These are phyloP conservation scores for Vulpes vulpes DNA, from an alignment of 2,113 vertebrate species.

Conservation along the genomic window DNA sequence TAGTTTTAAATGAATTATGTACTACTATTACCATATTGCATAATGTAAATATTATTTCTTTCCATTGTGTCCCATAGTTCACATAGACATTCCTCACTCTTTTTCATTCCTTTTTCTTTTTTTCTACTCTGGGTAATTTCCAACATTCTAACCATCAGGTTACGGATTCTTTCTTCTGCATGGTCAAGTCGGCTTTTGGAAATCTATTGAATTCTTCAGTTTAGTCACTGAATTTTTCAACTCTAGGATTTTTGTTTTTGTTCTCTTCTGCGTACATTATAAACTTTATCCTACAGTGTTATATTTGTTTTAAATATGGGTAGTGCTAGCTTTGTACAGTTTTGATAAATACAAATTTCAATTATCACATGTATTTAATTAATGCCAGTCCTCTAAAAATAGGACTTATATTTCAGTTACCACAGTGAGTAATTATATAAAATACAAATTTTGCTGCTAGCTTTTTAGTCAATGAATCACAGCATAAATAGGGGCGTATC, in stretches of 20 bases:
- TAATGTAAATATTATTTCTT: not conserved
- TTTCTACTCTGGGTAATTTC: not conserved
- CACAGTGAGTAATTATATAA: not conserved
- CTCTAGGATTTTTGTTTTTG: not conserved
- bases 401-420: not conserved
- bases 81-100: not conserved
- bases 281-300: not conserved
- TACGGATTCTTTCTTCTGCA: not conserved
- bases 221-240: not conserved
- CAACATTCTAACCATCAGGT: not conserved
- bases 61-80: not conserved
- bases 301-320: not conserved
- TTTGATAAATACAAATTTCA: not conserved
- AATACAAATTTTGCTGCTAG: not conserved
- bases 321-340: not conserved
- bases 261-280: not conserved
- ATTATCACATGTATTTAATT: conserved; percentile 22
- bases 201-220: not conserved
- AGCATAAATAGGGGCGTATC: not conserved
- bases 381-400: not conserved
- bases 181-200: not conserved
- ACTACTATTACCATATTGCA: not conserved
- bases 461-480: not conserved
- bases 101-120: not conserved
- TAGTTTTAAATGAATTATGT: not conserved